Percentiles rank a stretch among this genome's conserved stretches.
phyloP scores from a whole-genome alignment of 2,888 invertebrate genomes.

The Torymus aiolomorphi region DNA sequence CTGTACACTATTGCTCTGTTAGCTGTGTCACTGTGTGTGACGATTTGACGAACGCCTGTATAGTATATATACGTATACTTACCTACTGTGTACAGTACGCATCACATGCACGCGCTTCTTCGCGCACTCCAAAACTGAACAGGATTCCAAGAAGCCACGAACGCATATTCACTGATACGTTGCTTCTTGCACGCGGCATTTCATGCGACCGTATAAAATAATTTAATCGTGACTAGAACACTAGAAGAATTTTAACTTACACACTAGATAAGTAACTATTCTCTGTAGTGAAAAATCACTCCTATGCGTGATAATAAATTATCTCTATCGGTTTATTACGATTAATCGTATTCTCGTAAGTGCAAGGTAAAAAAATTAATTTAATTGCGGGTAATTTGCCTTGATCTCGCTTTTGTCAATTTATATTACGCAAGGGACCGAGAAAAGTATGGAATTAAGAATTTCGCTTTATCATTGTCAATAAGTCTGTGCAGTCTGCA shows the following conservation, averaged over 20 bases:
- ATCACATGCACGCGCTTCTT: too few relatives aligned
- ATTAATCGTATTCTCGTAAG: neutral
- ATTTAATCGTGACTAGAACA: neutral
- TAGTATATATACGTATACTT: too few relatives aligned
- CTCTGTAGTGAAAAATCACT: too few relatives aligned
- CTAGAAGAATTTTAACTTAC: neutral
- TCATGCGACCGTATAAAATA: slow-evolving; percentile 2
- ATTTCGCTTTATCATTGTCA: slow-evolving; percentile 18
- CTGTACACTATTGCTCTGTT: too few relatives aligned
- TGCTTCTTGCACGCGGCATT: neutral
- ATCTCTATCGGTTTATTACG: too few relatives aligned
- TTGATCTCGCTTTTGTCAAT: slow-evolving; percentile 4
- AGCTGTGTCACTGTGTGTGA: too few relatives aligned
- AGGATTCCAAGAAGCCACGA: too few relatives aligned
- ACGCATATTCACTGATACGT: neutral
- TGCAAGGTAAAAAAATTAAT: slow-evolving; percentile 26
- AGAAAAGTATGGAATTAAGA: neutral
- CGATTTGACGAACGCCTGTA: too few relatives aligned
- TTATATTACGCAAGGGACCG: slow-evolving; percentile 1
- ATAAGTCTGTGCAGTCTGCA: neutral
- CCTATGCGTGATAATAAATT: too few relatives aligned
- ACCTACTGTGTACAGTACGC: too few relatives aligned
- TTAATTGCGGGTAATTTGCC: neutral
- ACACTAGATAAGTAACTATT: too few relatives aligned
- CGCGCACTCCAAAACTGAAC: too few relatives aligned